Conservation (phyloP, 2,888 invertebrate species). For the Tachystola acroxantha region DNA sequence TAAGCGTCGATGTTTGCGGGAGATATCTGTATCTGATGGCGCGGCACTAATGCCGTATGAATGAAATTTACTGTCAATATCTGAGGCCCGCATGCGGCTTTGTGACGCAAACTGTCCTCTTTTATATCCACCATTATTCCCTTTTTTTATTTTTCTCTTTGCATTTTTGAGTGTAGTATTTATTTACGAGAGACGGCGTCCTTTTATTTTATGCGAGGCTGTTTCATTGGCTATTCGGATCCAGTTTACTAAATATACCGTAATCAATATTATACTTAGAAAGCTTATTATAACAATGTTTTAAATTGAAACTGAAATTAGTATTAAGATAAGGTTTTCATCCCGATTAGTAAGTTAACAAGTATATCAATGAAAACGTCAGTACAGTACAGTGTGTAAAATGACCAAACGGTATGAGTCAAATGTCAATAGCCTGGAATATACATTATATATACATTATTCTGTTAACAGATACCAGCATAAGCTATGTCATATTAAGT, state of each 20-base stretch:
- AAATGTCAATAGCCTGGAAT: too few species aligned
- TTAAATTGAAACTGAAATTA: too few species aligned
- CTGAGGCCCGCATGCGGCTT: constrained; percentile 75
- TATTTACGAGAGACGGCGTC: constrained; percentile 39
- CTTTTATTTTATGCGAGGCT: constrained; percentile 37
- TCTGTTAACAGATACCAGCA: too few species aligned
- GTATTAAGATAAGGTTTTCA: too few species aligned
- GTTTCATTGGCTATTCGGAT: constrained; percentile 26
- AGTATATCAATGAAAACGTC: too few species aligned
- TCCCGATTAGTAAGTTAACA: too few species aligned
- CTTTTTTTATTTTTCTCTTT: constrained; percentile 56
- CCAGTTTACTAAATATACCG: constrained; percentile 2
- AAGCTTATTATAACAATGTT: too few species aligned
- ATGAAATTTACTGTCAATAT: constrained; percentile 79
- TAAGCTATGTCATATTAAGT: too few species aligned
- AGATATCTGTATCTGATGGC: constrained; percentile 71
- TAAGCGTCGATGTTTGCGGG: constrained; percentile 33
- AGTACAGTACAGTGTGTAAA: too few species aligned
- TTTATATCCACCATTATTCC: constrained; percentile 66
- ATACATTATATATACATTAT: too few species aligned
- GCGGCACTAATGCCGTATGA: constrained; percentile 77
- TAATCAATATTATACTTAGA: neutral
- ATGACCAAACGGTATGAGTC: too few species aligned
- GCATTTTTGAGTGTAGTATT: constrained; percentile 59
- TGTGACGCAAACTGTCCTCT: constrained; percentile 74